Conservation (phyloP, 1,140 invertebrate species). For the Apis dorsata region DNA sequence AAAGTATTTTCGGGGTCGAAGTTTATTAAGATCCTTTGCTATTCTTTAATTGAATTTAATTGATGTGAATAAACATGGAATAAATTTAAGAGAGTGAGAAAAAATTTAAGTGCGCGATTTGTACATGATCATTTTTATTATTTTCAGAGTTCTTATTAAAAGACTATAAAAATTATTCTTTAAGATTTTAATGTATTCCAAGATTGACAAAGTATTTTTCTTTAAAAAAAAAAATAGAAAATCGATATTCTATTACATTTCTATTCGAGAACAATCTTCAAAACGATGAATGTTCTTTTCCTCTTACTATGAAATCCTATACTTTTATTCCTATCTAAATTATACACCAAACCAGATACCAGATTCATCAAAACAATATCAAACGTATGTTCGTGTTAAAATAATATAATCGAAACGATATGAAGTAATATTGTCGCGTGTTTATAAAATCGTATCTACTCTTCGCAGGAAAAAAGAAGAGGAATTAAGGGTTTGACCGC, state of each 20-base stretch:
- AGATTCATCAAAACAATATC: too few relatives aligned
- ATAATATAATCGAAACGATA: background rate
- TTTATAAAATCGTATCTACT: background rate
- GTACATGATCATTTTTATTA: too few relatives aligned
- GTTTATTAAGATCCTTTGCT: too few relatives aligned
- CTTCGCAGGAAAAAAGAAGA: background rate
- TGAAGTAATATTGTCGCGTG: background rate
- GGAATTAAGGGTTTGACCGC: background rate
- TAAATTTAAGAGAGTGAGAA: too few relatives aligned
- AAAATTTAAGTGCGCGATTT: too few relatives aligned
- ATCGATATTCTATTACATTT: too few relatives aligned
- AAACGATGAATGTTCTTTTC: background rate
- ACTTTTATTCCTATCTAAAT: background rate
- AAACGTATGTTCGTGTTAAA: background rate
- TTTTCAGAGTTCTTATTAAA: too few relatives aligned
- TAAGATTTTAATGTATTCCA: too few relatives aligned
- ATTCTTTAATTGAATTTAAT: too few relatives aligned
- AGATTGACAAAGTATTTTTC: background rate
- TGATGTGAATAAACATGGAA: too few relatives aligned
- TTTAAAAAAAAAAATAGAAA: background rate
- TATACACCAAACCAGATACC: background rate
- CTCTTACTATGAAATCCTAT: background rate
- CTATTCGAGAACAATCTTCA: background rate
- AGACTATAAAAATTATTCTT: too few relatives aligned
- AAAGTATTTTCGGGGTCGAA: too few relatives aligned